phyloP scores from a whole-genome alignment of 2,888 invertebrate genomes.

The Diaprepes abbreviatus region DNA sequence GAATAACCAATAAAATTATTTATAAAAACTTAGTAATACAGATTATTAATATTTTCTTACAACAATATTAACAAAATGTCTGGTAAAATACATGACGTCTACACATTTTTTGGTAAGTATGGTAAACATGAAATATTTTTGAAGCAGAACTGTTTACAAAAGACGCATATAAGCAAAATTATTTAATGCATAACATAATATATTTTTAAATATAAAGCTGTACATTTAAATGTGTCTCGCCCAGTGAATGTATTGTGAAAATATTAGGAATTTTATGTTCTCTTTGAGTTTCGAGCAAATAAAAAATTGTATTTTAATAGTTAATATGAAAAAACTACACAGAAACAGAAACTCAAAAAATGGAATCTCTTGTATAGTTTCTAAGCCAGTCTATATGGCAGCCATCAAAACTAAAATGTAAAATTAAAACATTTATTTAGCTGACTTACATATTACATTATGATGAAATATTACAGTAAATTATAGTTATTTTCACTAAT shows the following conservation, averaged over 20 bases:
- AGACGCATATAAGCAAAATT: constrained; percentile 12
- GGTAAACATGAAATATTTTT: constrained; percentile 1
- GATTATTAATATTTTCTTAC: not conserved
- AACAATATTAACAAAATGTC: constrained; percentile 15
- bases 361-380: too few relatives aligned
- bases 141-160: constrained; percentile 10
- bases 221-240: constrained; percentile 6
- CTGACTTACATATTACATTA: constrained; percentile 35
- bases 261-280: not conserved
- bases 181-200: constrained; percentile 2
- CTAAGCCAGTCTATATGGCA: too few relatives aligned
- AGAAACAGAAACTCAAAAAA: too few relatives aligned
- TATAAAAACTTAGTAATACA: constrained; percentile 12
- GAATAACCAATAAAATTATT: constrained; percentile 12
- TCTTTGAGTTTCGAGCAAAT: constrained; percentile 5
- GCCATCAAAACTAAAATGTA: too few relatives aligned
- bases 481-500: constrained; percentile 24
- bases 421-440: constrained; percentile 38
- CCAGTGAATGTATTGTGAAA: not conserved
- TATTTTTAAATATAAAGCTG: constrained; percentile 21
- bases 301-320: not conserved
- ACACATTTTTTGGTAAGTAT: not conserved
- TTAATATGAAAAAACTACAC: too few relatives aligned
- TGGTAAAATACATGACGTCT: constrained; percentile 1
- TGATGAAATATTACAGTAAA: constrained; percentile 37